phyloP scores from a whole-genome alignment of 2,797 vertebrate genomes.

The Sylvia borin region DNA sequence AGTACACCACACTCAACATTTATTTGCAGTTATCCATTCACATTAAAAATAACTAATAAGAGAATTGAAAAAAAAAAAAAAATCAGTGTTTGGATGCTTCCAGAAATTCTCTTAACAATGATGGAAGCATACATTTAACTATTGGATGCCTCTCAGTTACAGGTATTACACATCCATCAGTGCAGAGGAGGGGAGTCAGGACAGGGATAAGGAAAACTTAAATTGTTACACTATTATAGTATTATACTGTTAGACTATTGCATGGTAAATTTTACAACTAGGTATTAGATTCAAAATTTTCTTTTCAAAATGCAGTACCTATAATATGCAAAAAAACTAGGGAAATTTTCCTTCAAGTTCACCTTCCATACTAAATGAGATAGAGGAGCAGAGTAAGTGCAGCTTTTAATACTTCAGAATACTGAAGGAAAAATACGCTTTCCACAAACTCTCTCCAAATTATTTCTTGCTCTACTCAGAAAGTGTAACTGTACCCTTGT shows the following conservation, averaged over 20 bases:
- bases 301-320: slow-evolving; percentile 30
- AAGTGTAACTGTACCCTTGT: background rate
- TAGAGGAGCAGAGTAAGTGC: background rate
- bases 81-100: slow-evolving; percentile 36
- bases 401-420: background rate
- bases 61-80: slow-evolving; percentile 78
- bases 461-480: background rate
- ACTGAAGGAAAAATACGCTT: background rate
- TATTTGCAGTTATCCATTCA: slow-evolving; percentile 92
- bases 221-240: background rate
- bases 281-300: background rate
- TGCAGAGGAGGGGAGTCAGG: background rate
- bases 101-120: slow-evolving; percentile 49
- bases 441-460: slow-evolving; percentile 6
- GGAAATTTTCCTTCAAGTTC: slow-evolving; percentile 48
- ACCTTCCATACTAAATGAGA: slow-evolving; percentile 70
- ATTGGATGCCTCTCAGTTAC: slow-evolving; percentile 61
- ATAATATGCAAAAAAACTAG: slow-evolving; percentile 28
- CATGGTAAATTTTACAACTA: background rate
- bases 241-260: background rate
- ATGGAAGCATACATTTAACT: slow-evolving; percentile 46
- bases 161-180: slow-evolving; percentile 58
- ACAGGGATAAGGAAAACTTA: background rate
- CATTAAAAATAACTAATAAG: slow-evolving; percentile 89
- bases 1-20: slow-evolving; percentile 96